phyloP scores from a whole-genome alignment of 2,113 vertebrate species.

The Carettochelys insculpta region DNA sequence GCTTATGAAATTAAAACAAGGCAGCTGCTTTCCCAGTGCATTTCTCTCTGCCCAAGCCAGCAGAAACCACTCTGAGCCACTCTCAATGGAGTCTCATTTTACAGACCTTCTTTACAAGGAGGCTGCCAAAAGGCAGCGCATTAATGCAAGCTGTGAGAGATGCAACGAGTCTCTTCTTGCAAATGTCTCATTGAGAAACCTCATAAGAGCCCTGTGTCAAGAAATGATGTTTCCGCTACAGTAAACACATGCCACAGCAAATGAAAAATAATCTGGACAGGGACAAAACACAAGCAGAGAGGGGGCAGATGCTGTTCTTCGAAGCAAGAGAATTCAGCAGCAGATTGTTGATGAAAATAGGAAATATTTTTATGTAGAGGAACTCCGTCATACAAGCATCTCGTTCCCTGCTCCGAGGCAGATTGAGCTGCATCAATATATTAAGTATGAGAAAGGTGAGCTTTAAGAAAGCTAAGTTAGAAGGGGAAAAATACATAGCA shows the following conservation, averaged over 20 bases:
- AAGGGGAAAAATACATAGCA: neutral
- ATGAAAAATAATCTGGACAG: constrained; percentile 5
- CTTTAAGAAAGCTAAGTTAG: neutral
- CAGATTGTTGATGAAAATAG: constrained; percentile 34
- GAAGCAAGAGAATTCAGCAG: constrained; percentile 33
- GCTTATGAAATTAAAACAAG: constrained; percentile 15
- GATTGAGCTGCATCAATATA: neutral
- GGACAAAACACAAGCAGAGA: constrained; percentile 38
- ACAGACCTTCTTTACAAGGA: neutral
- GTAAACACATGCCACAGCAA: neutral
- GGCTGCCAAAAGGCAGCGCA: constrained; percentile 9
- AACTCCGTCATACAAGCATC: neutral
- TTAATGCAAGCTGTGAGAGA: neutral
- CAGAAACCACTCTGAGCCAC: constrained; percentile 22
- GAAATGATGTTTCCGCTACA: neutral
- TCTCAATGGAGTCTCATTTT: constrained; percentile 14
- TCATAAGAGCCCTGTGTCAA: constrained; percentile 42
- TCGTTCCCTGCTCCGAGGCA: neutral
- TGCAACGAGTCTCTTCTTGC: constrained; percentile 4
- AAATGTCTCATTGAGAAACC: constrained; percentile 54
- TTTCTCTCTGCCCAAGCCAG: neutral
- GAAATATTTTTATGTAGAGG: neutral
- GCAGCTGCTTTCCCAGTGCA: neutral
- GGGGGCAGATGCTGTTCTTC: neutral
- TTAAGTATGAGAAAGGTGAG: neutral